Evolutionary conservation across 2,888 invertebrate genomes (phyloP), one percentile per base, ranked within the genome.

Genomic region (Trypoxylon attenuatum): DNA sequence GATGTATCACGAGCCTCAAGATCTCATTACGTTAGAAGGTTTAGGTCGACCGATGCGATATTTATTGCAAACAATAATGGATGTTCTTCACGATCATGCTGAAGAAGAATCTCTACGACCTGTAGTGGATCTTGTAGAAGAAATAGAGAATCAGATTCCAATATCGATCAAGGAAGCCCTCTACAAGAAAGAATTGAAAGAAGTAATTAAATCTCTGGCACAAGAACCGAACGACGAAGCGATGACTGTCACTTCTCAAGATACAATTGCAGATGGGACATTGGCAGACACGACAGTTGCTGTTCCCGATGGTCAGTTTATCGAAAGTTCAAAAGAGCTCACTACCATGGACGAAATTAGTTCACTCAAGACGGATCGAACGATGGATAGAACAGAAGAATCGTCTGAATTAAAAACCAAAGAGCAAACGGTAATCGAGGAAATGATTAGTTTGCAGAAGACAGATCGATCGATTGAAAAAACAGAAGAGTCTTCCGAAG

Each of bases 61-160:
- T 25, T 68, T 82, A 5, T 41, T 78, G 4, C 73, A 76, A 10
- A 77, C 73, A 0, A 71, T 81, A 21, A 59, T 76, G 50, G 69
- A 77, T 6, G 71, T 76, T 38, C 74, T 61, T 56, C 65, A 19
- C 1, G 76, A 57, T 33, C 69, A 65, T 39, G 67, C 66, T n/a
- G 68, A 58, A 38, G 77, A 65, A 52, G 53, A 50, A 41, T 59
- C 73, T 3, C 68, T 82, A 27, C 72, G 51, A 16, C 68, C 77
- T 1, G 72, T 82, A 2, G 59, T 78, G 13, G 77, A 81, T 23
- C 71, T 77, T 4, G 71, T 82, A 0, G 75, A 82, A 45, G 81
- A 82, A 39, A 74, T 82, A 1, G 80, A 80, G 6, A 82, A 81
- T 57, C 80, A 79, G 16, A 78, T 82, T 51, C 75, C 80, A 0